Conservation (phyloP, 2,113 vertebrate genomes). For the Podilymbus podiceps region DNA sequence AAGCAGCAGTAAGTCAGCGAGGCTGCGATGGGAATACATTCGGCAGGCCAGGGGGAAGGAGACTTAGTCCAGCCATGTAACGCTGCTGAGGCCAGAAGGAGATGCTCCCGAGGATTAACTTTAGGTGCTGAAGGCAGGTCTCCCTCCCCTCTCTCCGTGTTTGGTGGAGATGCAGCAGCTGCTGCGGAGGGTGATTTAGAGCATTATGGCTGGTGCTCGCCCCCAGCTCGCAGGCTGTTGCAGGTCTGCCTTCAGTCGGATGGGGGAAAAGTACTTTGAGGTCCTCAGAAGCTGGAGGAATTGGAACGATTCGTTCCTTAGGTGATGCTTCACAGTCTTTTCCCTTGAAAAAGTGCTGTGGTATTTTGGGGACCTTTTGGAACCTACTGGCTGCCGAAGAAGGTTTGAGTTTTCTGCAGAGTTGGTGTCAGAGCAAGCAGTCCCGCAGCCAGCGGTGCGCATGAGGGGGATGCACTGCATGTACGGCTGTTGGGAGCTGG, state of each 20-base stretch:
- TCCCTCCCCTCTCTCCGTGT: not conserved
- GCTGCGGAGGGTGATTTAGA: rapidly evolving
- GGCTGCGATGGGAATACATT: rapidly evolving
- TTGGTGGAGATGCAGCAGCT: not conserved
- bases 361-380: not conserved
- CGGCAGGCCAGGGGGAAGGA: not conserved
- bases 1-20: not conserved
- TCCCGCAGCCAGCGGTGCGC: not conserved
- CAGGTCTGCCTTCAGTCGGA: not conserved
- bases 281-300: not conserved
- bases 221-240: not conserved
- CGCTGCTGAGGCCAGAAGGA: not conserved
- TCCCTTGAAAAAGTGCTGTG: not conserved
- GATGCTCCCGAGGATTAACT: not conserved
- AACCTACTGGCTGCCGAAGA: not conserved
- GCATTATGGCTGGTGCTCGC: not conserved
- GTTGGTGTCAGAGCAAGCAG: not conserved
- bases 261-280: not conserved
- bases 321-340: not conserved
- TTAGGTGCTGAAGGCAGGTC: not conserved
- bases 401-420: not conserved
- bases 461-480: not conserved
- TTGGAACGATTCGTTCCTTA: rapidly evolving
- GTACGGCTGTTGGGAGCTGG: not conserved
- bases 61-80: not conserved